Base-by-base conservation (phyloP, 1,140 invertebrate species). In the Acromyrmex echinatior region DNA sequence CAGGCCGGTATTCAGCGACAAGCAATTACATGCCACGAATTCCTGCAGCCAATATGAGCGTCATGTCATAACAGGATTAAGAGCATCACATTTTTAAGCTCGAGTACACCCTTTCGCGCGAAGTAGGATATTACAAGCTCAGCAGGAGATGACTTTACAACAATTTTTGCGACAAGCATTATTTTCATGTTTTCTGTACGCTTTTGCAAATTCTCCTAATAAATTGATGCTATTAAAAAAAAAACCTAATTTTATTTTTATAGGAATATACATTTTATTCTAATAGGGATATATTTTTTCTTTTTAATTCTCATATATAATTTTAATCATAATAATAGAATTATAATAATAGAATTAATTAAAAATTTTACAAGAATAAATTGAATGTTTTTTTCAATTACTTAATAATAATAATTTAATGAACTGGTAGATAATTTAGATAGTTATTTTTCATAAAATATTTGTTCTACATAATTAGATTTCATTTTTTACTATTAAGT, bases 11-110 rank as follows among this genome's bases (percentile, higher is more conserved):
- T 80, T 74, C 77, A 91, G 73, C 28, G 58, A 31, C 82, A 39
- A 77, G 82, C 79, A 90, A 89, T 90, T 89, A 89, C 53, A 68
- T 10, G 70, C 70, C 82, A 51, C 63, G 31, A 89, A 90, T 89
- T 78, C 51, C 66, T 73, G 28, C 39, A 45, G 49, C 56, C 84
- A 51, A 81, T 77, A 70, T 73, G 77, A 89, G 77, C 81, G 58
- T 31, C 60, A 49, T 60, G 68, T 60, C 53, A 45, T 70, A 77
- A 65, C 62, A 62, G 88, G 35, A 90, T 90, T 81, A 89, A 86
- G 45, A 53, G 87, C 56, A 89, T 77, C n/a, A 53, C 35, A 84
- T 84, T 84, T 84, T 84, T 76, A 71, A 73, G 45, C 56, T 63
- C 49, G 80, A 35, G 73, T 84, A 74, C 21, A 74, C 39, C 14